A percentile compares a stretch with the other conserved stretches of the same genome.
These are phyloP conservation scores for Eristalis pertinax DNA, from an alignment of 2,888 invertebrate genomes.

Conservation along the genomic window DNA sequence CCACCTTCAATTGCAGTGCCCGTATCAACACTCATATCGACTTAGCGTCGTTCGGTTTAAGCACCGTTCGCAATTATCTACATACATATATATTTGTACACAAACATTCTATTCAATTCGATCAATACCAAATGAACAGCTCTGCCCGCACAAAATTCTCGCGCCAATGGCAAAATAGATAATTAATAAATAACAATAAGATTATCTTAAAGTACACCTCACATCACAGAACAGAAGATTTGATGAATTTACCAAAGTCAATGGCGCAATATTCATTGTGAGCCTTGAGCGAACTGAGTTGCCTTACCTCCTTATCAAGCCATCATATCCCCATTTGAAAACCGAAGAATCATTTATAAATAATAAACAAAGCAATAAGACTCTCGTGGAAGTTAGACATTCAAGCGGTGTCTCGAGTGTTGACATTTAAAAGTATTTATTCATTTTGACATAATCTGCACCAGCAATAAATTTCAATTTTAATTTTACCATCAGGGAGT, in stretches of 20 bases:
- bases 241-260: constrained; percentile 67
- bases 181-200: constrained; percentile 69
- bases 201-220: constrained; percentile 66
- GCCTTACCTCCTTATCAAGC: constrained; percentile 48
- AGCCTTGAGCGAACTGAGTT: constrained; percentile 48
- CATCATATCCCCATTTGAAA: constrained; percentile 32
- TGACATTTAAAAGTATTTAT: constrained; percentile 70
- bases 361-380: constrained; percentile 34
- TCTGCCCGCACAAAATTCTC: constrained; percentile 24
- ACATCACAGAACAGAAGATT: constrained; percentile 54
- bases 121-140: constrained; percentile 30
- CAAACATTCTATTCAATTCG: constrained; percentile 39
- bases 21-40: constrained; percentile 63
- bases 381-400: background rate
- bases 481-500: constrained; percentile 45
- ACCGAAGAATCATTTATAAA: constrained; percentile 9
- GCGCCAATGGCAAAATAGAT: constrained; percentile 53
- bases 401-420: constrained; percentile 38
- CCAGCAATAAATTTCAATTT: constrained; percentile 66
- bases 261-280: constrained; percentile 38
- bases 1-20: constrained; percentile 17
- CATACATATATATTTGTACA: constrained; percentile 44
- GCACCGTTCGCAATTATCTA: constrained; percentile 53
- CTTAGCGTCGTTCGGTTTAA: constrained; percentile 63
- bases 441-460: constrained; percentile 69